phyloP scores from a whole-genome alignment of 2,113 vertebrate genomes.

The Carassius auratus region DNA sequence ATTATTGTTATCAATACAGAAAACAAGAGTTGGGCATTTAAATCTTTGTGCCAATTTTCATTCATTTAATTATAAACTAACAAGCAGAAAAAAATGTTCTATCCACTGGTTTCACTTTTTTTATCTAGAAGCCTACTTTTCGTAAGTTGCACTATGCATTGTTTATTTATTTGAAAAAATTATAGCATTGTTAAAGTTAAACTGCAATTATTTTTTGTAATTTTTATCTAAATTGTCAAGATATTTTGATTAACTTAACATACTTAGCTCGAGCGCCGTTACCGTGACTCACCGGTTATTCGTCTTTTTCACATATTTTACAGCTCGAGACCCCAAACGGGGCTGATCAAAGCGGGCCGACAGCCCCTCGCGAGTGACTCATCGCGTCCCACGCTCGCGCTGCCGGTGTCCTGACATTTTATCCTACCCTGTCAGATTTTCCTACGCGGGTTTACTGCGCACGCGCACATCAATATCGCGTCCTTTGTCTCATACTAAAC shows the following conservation, averaged over 20 bases:
- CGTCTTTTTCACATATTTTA: constrained; percentile 42
- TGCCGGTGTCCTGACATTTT: no score
- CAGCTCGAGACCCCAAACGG: constrained; percentile 28
- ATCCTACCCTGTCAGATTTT: no score
- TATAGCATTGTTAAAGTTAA: not conserved
- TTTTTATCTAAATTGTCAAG: not conserved
- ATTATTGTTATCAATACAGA: not conserved
- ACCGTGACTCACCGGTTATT: constrained; percentile 49
- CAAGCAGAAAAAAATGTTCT: no score
- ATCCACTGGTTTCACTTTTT: no score
- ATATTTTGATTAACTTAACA: not conserved
- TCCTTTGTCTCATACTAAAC: no score
- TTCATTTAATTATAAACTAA: not conserved
- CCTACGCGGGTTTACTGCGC: no score
- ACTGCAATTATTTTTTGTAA: not conserved
- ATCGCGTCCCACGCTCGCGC: constrained; percentile 40
- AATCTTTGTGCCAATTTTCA: not conserved
- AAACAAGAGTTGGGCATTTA: not conserved
- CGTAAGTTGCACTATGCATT: not conserved
- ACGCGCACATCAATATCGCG: no score
- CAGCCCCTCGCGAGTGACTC: constrained; percentile 45
- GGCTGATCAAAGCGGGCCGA: constrained; percentile 43
- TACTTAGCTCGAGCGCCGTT: not conserved
- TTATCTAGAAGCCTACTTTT: not conserved
- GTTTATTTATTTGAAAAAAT: not conserved